A percentile compares a stretch with the other conserved stretches of the same genome.
Conservation (phyloP, 1,140 invertebrate genomes). For the Scaptodrosophila lebanonensis region DNA sequence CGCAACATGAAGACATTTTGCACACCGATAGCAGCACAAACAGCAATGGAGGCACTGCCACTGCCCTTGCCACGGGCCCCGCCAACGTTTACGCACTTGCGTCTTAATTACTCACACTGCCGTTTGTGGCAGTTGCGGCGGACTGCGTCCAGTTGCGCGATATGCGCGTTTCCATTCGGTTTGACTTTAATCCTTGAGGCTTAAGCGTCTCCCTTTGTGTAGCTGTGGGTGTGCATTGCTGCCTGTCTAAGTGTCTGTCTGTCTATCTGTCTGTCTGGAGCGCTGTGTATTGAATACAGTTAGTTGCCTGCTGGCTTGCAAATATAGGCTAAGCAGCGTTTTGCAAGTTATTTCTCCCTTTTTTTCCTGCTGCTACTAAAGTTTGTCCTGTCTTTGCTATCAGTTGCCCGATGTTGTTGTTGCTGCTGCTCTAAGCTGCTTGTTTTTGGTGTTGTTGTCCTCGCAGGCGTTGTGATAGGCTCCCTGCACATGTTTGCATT, state of each 20-base stretch:
- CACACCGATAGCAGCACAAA: not conserved
- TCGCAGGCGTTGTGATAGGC: too few species aligned
- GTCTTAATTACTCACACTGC: conserved; percentile 60
- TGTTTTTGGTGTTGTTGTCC: too few species aligned
- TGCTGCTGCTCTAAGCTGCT: conserved; percentile 2
- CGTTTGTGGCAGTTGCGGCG: not conserved
- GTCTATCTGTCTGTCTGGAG: conserved; percentile 9
- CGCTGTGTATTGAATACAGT: conserved; percentile 13
- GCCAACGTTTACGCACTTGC: conserved; percentile 50
- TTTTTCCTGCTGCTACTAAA: conserved; percentile 4
- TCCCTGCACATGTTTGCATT: conserved; percentile 53
- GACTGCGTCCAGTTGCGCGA: not conserved
- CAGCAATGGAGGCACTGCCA: too few species aligned
- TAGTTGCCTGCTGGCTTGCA: conserved; percentile 1
- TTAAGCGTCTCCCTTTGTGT: not conserved
- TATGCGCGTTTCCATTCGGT: conserved; percentile 3
- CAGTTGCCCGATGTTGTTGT: conserved; percentile 17
- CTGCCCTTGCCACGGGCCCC: too few species aligned
- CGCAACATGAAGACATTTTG: not conserved
- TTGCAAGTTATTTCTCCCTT: conserved; percentile 13
- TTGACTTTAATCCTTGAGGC: conserved; percentile 54
- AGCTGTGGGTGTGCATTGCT: not conserved
- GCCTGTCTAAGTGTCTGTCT: conserved; percentile 34
- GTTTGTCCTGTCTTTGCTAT: conserved; percentile 5
- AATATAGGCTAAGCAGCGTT: conserved; percentile 40